Conservation (phyloP, 2,113 vertebrate species). For the Mastomys coucha region DNA sequence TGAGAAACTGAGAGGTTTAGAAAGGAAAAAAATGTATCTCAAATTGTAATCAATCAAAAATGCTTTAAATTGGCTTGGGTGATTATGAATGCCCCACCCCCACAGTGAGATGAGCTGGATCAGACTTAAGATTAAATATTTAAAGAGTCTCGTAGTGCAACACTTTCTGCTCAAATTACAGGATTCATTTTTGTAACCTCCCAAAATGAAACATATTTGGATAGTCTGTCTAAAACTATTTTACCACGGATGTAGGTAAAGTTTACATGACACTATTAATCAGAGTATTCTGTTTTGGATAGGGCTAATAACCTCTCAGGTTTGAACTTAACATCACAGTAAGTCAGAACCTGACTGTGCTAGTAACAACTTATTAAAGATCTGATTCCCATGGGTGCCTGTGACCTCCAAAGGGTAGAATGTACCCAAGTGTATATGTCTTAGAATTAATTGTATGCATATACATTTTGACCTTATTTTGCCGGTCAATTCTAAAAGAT, state of each 20-base stretch:
- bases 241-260: slow-evolving; percentile 24
- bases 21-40: slow-evolving; percentile 70
- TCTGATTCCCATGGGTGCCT: not conserved
- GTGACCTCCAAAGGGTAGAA: not conserved
- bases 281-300: not conserved
- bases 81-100: slow-evolving; percentile 78
- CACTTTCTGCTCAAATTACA: slow-evolving; percentile 76
- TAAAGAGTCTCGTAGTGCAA: slow-evolving; percentile 73
- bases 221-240: slow-evolving; percentile 49
- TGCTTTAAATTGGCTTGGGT: slow-evolving; percentile 80
- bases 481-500: slow-evolving; percentile 37
- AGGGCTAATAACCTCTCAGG: not conserved
- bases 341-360: slow-evolving; percentile 44
- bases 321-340: not conserved
- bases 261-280: slow-evolving; percentile 35
- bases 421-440: not conserved
- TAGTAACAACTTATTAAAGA: not conserved
- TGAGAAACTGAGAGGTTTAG: slow-evolving; percentile 76
- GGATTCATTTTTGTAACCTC: slow-evolving; percentile 65
- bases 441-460: slow-evolving; percentile 35
- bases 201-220: slow-evolving; percentile 48
- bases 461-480: slow-evolving; percentile 28
- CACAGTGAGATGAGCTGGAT: slow-evolving; percentile 70
- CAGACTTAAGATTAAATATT: slow-evolving; percentile 76
- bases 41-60: slow-evolving; percentile 83